Percentiles rank a stretch among this genome's conserved stretches.
These are phyloP conservation scores for Adoxophyes honmai DNA, from an alignment of 1,140 invertebrate species.

Conservation along the genomic window DNA sequence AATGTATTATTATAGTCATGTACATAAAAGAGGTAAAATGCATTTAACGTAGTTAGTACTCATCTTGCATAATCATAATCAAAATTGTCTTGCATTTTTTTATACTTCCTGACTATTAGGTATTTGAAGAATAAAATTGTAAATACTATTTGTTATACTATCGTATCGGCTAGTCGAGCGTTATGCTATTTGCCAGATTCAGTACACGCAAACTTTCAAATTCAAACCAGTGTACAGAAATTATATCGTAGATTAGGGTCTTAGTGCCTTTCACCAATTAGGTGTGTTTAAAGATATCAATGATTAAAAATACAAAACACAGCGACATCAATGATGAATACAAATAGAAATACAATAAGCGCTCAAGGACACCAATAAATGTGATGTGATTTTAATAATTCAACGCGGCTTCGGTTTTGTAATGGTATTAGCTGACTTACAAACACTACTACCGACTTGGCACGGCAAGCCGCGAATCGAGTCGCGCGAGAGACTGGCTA, in stretches of 20 bases:
- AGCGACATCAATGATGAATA: not conserved
- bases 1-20: constrained; percentile 28
- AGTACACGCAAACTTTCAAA: constrained; percentile 32
- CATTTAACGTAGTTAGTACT: constrained; percentile 66
- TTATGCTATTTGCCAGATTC: constrained; percentile 35
- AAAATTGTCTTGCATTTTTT: constrained; percentile 23
- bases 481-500: too few species aligned
- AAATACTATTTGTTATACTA: constrained; percentile 25
- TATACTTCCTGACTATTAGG: constrained; percentile 32
- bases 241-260: constrained; percentile 64
- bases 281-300: constrained; percentile 52
- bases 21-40: constrained; percentile 52
- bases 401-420: not conserved
- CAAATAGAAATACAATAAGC: constrained; percentile 14
- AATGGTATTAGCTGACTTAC: not conserved
- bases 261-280: constrained; percentile 67
- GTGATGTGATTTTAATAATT: constrained; percentile 22
- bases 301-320: too few species aligned
- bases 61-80: constrained; percentile 36
- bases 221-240: constrained; percentile 54
- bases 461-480: not conserved
- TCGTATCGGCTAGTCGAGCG: constrained; percentile 60
- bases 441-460: constrained; percentile 13
- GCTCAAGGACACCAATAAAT: constrained; percentile 21
- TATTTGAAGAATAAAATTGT: constrained; percentile 29